phyloP scores from a whole-genome alignment of 2,888 invertebrate genomes.

The Tachystola acroxantha region DNA sequence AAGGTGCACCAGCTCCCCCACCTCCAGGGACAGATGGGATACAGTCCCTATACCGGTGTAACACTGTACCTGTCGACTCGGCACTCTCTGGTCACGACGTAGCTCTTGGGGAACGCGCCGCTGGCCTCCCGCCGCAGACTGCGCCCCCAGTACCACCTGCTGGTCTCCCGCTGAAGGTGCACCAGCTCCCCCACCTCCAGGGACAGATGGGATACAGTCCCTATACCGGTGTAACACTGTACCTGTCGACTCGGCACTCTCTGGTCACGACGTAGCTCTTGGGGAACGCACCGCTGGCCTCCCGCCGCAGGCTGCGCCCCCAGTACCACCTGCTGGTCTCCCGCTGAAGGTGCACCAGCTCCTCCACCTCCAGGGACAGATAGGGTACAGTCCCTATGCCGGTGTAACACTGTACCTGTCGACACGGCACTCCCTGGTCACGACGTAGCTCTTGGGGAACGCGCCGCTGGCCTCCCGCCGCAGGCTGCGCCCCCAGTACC shows the following conservation, averaged over 20 bases:
- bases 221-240: conserved; percentile 8
- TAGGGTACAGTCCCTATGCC: conserved; percentile 53
- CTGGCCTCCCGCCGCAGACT: conserved; percentile 59
- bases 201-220: conserved; percentile 54
- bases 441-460: conserved; percentile 88
- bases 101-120: conserved; percentile 85
- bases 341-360: conserved; percentile 83
- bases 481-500: conserved; percentile 84
- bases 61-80: conserved; percentile 80
- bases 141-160: conserved; percentile 87
- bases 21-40: conserved; percentile 77
- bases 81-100: conserved; percentile 82
- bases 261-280: conserved; percentile 84
- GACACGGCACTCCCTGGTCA: conserved; percentile 80
- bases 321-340: conserved; percentile 88
- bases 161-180: conserved; percentile 81
- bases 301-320: conserved; percentile 71
- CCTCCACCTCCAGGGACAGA: conserved; percentile 84
- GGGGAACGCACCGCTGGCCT: conserved; percentile 81
- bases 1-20: conserved; percentile 87
- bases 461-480: conserved; percentile 63
- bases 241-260: conserved; percentile 82
- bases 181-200: conserved; percentile 87
- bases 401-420: conserved; percentile 69
- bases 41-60: too few relatives aligned